Percentiles rank a stretch among this genome's conserved stretches.
Conservation (phyloP, 2,888 invertebrate genomes). For the Tipula helvola region DNA sequence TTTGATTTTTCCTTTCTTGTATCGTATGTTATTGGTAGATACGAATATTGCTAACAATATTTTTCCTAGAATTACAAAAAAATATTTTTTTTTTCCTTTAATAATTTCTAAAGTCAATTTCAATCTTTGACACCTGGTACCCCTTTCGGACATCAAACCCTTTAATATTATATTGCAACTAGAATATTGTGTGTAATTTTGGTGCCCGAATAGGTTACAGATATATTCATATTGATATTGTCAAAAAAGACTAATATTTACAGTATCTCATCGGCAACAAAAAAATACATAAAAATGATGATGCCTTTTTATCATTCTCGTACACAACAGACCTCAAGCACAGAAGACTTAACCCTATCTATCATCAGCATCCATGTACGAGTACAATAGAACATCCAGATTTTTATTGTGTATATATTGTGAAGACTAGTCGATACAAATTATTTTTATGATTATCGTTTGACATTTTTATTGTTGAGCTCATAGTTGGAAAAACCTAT, state of each 20-base stretch:
- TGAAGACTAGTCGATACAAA: not conserved
- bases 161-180: not conserved
- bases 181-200: not conserved
- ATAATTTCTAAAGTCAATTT: not conserved
- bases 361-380: not conserved
- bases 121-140: not conserved
- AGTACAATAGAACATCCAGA: not conserved
- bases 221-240: not conserved
- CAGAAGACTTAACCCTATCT: not conserved
- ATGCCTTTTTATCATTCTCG: not conserved
- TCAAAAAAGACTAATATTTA: not conserved
- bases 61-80: not conserved
- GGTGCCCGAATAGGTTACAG: not conserved
- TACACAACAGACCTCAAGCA: not conserved
- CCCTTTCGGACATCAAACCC: not conserved
- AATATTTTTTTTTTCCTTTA: not conserved
- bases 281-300: not conserved
- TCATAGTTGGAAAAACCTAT: not conserved
- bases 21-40: not conserved
- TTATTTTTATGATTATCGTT: not conserved
- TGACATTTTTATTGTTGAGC: not conserved
- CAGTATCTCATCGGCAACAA: not conserved
- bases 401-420: not conserved
- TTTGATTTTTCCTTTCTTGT: not conserved
- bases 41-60: not conserved